phyloP scores from a whole-genome alignment of 2,888 invertebrate species.

The Celastrina argiolus region DNA sequence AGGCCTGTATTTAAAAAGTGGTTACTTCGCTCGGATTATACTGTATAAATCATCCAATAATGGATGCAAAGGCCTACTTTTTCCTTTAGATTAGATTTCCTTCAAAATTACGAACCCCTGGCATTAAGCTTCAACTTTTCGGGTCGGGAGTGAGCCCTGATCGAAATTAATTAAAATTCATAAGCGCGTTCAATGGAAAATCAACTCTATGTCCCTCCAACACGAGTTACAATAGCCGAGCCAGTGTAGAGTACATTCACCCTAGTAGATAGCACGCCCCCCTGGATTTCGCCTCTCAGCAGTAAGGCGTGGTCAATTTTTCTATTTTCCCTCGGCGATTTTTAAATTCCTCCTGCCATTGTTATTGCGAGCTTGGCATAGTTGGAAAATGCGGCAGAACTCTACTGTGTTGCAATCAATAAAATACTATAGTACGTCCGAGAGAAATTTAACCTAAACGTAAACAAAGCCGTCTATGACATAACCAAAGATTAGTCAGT shows the following conservation, averaged over 20 bases:
- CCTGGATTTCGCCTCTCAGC: neutral
- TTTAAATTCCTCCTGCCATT: neutral
- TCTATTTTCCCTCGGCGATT: neutral
- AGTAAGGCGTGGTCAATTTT: slow-evolving; percentile 6
- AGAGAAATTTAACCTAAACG: no score
- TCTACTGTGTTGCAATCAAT: no score
- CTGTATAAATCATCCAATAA: no score
- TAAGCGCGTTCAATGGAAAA: neutral
- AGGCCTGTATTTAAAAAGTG: no score
- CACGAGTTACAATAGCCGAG: neutral
- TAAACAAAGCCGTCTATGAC: no score
- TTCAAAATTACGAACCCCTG: no score
- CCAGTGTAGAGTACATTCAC: neutral
- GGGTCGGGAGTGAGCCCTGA: neutral
- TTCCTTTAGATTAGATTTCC: no score
- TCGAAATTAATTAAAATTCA: slow-evolving; percentile 11
- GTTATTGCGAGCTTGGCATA: neutral
- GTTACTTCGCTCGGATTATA: no score
- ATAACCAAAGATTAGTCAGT: no score
- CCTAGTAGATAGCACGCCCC: slow-evolving; percentile 6
- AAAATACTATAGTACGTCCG: no score
- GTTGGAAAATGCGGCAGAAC: no score
- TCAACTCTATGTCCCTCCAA: neutral
- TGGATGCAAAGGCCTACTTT: no score
- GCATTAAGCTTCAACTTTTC: neutral